A percentile compares a stretch with the other conserved stretches of the same genome.
These are phyloP conservation scores for Panorpa germanica DNA, from an alignment of 2,888 invertebrate species.

Conservation along the genomic window DNA sequence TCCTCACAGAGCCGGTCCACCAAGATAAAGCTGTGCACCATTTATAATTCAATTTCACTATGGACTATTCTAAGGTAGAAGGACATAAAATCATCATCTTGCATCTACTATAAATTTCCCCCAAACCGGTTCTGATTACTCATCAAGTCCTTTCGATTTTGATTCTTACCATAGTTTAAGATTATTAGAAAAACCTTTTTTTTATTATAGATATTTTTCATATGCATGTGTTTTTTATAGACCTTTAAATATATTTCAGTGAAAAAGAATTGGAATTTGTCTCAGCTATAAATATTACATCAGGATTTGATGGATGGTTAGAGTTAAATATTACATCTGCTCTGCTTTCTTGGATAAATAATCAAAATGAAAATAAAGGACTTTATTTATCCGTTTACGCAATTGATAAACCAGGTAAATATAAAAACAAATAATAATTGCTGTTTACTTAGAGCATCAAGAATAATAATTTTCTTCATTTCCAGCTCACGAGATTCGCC, in stretches of 20 bases:
- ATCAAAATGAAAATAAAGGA: conserved; percentile 65
- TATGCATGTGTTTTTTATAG: conserved; percentile 4
- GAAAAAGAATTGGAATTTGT: conserved; percentile 55
- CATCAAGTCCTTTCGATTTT: no score
- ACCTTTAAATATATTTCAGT: conserved; percentile 23
- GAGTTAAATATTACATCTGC: conserved; percentile 69
- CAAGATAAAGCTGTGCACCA: no score
- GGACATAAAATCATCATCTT: no score
- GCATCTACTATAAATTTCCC: no score
- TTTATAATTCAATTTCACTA: no score
- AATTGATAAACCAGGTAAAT: conserved; percentile 43
- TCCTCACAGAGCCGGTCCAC: no score
- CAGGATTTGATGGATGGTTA: conserved; percentile 67
- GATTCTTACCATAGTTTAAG: neutral
- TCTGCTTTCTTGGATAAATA: conserved; percentile 57
- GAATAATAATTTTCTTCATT: conserved; percentile 11
- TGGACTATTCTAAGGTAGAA: no score
- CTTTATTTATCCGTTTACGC: conserved; percentile 66
- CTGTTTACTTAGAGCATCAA: conserved; percentile 3
- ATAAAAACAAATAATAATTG: conserved; percentile 6
- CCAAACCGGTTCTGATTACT: no score
- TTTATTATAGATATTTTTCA: neutral
- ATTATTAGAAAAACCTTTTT: conserved; percentile 1
- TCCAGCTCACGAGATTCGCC: conserved; percentile 58
- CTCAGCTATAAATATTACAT: conserved; percentile 57